Conservation (phyloP, 2,888 invertebrate species). For the Acanthosepion pharaonis region DNA sequence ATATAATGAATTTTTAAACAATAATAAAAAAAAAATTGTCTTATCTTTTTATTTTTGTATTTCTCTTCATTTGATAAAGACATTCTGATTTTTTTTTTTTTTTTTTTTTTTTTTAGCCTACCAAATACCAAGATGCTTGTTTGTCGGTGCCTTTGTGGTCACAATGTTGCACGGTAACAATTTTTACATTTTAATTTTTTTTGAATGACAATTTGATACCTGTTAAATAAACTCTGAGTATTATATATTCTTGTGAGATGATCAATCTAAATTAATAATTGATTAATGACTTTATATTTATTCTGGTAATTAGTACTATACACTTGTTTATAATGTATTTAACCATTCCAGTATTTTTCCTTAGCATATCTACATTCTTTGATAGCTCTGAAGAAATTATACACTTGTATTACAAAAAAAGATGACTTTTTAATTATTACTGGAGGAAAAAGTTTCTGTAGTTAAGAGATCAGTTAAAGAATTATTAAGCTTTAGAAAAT, state of each 20-base stretch:
- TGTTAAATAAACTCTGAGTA: not conserved
- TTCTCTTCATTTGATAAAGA: not conserved
- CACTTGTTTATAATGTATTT: too few relatives aligned
- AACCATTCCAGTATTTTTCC: too few relatives aligned
- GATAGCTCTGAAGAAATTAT: too few relatives aligned
- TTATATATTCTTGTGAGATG: not conserved
- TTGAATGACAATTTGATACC: too few relatives aligned
- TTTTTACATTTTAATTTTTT: not conserved
- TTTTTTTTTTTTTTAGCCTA: not conserved
- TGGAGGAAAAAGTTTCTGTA: too few relatives aligned
- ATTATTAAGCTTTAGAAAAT: too few relatives aligned
- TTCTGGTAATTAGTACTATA: too few relatives aligned
- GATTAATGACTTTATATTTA: too few relatives aligned
- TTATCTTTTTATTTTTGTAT: not conserved
- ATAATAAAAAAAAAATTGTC: not conserved
- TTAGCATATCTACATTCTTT: too few relatives aligned
- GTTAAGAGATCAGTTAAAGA: too few relatives aligned
- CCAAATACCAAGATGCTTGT: not conserved
- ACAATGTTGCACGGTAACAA: slow-evolving; percentile 36
- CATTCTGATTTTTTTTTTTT: not conserved
- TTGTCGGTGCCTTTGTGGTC: slow-evolving; percentile 47
- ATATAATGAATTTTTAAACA: not conserved
- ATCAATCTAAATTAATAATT: not conserved
- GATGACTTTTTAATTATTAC: too few relatives aligned
- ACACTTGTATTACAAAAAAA: too few relatives aligned